These are phyloP conservation scores for Pseudanteris insignis DNA, from an alignment of 2,888 invertebrate genomes.

Conservation along the genomic window DNA sequence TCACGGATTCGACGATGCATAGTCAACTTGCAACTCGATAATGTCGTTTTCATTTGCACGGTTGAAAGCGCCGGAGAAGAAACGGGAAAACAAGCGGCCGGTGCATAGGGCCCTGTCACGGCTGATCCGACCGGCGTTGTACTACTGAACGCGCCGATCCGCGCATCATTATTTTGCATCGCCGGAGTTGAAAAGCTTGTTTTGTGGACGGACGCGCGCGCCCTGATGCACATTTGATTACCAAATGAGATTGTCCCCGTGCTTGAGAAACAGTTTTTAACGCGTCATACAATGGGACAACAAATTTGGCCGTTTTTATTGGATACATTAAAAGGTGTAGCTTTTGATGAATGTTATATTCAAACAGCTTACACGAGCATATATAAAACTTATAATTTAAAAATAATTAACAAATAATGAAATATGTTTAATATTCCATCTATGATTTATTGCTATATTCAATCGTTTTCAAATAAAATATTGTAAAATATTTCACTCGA, in stretches of 20 bases:
- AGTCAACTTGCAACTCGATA: too few relatives aligned
- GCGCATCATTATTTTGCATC: constrained; percentile 41
- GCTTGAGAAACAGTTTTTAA: background rate
- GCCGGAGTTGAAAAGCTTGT: constrained; percentile 31
- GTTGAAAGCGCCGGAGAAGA: constrained; percentile 46
- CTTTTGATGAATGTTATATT: too few relatives aligned
- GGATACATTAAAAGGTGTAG: background rate
- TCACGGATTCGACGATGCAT: too few relatives aligned
- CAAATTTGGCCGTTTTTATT: too few relatives aligned
- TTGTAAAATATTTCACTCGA: too few relatives aligned
- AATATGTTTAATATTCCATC: too few relatives aligned
- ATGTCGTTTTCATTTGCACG: constrained; percentile 63
- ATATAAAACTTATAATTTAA: too few relatives aligned
- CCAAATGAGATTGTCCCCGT: constrained; percentile 5
- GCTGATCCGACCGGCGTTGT: constrained; percentile 25
- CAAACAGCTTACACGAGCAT: too few relatives aligned
- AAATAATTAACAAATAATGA: too few relatives aligned
- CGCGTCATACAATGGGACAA: background rate
- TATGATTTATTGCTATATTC: too few relatives aligned
- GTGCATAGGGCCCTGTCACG: constrained; percentile 18
- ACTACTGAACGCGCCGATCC: constrained; percentile 18
- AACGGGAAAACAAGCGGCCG: constrained; percentile 12
- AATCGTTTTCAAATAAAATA: too few relatives aligned
- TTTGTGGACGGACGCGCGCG: constrained; percentile 17
- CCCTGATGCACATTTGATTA: constrained; percentile 27